Percentiles rank a stretch among this genome's conserved stretches.
phyloP scores from a whole-genome alignment of 2,113 vertebrate species.

The Colaptes auratus region DNA sequence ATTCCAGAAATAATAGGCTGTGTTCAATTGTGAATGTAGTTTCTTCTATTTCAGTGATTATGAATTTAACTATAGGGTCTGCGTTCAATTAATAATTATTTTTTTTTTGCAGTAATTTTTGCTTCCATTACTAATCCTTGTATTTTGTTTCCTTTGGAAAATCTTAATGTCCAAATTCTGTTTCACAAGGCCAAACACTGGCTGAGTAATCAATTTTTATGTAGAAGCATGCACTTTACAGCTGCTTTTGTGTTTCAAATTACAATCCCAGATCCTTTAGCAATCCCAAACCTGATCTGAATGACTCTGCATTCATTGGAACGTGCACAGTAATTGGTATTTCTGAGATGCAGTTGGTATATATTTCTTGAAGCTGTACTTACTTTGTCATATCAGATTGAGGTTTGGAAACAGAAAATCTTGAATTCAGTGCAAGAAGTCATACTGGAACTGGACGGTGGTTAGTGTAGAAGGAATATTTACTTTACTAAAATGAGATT shows the following conservation, averaged over 20 bases:
- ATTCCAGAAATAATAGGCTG: not conserved
- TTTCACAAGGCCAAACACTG: not conserved
- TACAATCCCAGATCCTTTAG: not conserved
- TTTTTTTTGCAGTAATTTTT: not conserved
- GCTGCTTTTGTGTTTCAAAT: not conserved
- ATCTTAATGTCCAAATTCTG: not conserved
- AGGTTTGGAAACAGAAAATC: constrained; percentile 22
- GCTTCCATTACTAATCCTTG: not conserved
- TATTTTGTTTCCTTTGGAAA: not conserved
- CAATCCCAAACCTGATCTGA: not conserved
- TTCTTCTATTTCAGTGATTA: not conserved
- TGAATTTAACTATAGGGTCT: not conserved
- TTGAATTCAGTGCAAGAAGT: not conserved
- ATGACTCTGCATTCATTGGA: constrained; percentile 12
- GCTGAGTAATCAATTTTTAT: not conserved
- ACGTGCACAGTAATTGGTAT: not conserved
- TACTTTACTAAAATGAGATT: not conserved
- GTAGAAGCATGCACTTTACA: not conserved
- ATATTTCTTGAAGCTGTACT: constrained; percentile 1
- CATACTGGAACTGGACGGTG: not conserved
- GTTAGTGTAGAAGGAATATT: constrained; percentile 11
- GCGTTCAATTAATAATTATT: not conserved
- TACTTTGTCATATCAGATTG: constrained; percentile 6
- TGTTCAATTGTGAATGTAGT: not conserved
- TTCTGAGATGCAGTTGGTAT: constrained; percentile 5